Evolutionary conservation across 2,113 vertebrate species (phyloP), one percentile per base, ranked within the genome.

Genomic region (Trochalopteron elliotii): DNA sequence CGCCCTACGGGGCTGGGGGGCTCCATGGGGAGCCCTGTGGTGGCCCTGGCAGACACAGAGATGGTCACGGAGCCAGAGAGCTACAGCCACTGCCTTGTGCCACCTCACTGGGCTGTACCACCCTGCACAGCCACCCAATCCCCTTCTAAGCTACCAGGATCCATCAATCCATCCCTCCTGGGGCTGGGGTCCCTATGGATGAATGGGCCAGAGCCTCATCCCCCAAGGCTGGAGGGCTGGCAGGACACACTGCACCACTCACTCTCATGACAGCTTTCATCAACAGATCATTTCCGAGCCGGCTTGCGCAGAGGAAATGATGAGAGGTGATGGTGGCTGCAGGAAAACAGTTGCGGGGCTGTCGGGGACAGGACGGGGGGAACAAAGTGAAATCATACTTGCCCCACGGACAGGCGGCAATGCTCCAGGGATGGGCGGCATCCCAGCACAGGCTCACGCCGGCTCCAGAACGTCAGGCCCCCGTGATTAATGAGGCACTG

Each of bases 31-130:
- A 14, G 40, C 64, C 31, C 52, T 10, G 28, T 17, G 44, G 15
- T 77, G 63, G 25, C 59, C 39, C 22, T 1, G 0, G 47, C 2
- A 4, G 25, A 27, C 53, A n/a, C 0, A 0, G 33, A 75, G 42
- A n/a, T 7, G 47, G 44, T 42, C 65, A 15, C 0, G 0, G 39
- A 28, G 39, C 24, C 5, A 4, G 18, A 2, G 4, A 74, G n/a
- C 19, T 65, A 59, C 16, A 33, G 53, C 42, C 40, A 63, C 15
- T 0, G 0, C 74, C 63, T 60, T 6, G 15, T 27, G 67, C 27
- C 75, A 67, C 31, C 28, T 65, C 9, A 0, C 39, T 0, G 0
- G 88, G 63, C 72, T 2, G 0, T 45, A 53, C 33, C 1, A 0
- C 39, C 35, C 45, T 6, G 14, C 0, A 0, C n/a, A 28, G 68